Evolutionary conservation across 1,140 invertebrate genomes (phyloP), one percentile per base, ranked within the genome.

Genomic region (Drosophila sucinea): DNA sequence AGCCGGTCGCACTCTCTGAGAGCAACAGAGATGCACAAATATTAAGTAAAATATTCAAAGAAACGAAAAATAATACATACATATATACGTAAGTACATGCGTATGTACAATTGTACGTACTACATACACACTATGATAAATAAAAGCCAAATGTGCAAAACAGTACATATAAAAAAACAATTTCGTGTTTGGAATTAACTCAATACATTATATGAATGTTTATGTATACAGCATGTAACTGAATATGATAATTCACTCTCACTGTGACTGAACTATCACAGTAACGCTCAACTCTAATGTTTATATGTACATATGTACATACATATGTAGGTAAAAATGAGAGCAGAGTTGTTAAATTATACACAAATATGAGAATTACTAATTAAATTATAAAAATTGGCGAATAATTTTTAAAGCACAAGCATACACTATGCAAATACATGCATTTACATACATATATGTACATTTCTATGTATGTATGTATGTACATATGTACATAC

Each of bases 1-100:
- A 44, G 23, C 35, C 11, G 56, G 29, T 11, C n/a, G 41, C 35
- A 17, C 35, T 54, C 57, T 35, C 23, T 17, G 38, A 70, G 47
- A 69, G 67, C 5, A 25, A 1, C 67, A 35, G 56, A 38, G 56
- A 35, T 71, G 55, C 38, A 60, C 35, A 29, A 38, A 56, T 44
- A 30, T 25, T 17, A 10, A 11, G 11, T 30, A 32, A 57, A 8
- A 7, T 57, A 38, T 54, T 33, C 25, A 33, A 47, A 70, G 63
- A 27, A 25, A 47, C 56, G 40, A 1, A 55, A 25, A 58, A 23
- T 35, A 17, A n/a, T 56, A 56, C 29, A 32, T 2, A 55, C 29
- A 32, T 2, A 55, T 30, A 6, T 38, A 38, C 3, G 11, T 38
- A 51, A n/a, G 17, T 17, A 44, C 41, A 44, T 44, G 17, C 1